Base-by-base conservation (phyloP, 2,888 invertebrate genomes). In the Encarsia formosa region DNA sequence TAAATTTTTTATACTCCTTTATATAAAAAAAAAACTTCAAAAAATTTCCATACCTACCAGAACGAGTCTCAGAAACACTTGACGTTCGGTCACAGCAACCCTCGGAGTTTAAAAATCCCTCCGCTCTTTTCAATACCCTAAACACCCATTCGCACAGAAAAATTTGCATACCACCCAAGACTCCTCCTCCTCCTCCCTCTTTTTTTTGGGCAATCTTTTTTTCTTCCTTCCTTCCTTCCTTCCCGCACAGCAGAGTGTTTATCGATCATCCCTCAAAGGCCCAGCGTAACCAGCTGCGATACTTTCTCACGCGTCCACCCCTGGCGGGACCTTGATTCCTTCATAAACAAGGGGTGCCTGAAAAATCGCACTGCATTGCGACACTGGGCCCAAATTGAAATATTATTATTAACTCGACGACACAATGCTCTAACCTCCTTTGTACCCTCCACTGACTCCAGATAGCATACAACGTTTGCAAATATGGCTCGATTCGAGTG, bases 221-320 rank as follows among this genome's bases (percentile, higher is more conserved):
- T n/a, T 16, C 45, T 39, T 32, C 34, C 24, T 52, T 38, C 35
- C 38, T 47, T 41, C 23, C 44, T 24, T 38, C 34, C 32, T 34
- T 31, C 37, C 41, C 23, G 20, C 45, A 18, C 11, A 5, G 19
- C 24, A 13, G 18, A 16, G 13, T 23, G 15, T 13, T 9, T 41
- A 26, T 41, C 24, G 23, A 29, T 15, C 43, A 24, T 20, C 35
- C 15, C 26, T 40, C 5, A 13, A 40, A 40, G 16, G 18, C 41
- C 4, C 9, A 50, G 26, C 26, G 26, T 26, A 6, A 26, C 6
- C 26, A 18, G 24, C 39, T 16, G 39, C 31, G 38, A 37, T 34
- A 52, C 53, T 69, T 70, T 70, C 70, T 70, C 70, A 70, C 70
- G 70, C 66, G 70, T 68, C 69, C 51, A 52, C 43, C 45, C 45